Conservation (phyloP, 2,797 vertebrate species). For the Trichosurus vulpecula region DNA sequence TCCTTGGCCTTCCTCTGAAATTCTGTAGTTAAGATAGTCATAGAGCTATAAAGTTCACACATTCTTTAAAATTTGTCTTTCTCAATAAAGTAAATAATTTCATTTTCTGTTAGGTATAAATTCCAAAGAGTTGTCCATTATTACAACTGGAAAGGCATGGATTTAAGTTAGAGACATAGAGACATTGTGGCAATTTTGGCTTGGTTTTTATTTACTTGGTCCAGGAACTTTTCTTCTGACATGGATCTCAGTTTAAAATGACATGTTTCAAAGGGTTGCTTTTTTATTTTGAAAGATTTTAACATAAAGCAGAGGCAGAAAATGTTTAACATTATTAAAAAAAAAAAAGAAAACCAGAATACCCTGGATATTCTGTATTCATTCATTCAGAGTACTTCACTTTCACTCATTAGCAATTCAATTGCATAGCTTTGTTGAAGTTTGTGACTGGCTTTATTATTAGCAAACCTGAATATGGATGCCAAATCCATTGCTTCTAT, state of each 20-base stretch:
- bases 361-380: slow-evolving; percentile 8
- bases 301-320: slow-evolving; percentile 18
- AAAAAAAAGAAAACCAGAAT: not conserved
- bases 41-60: slow-evolving; percentile 10
- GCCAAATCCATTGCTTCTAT: slow-evolving; percentile 50
- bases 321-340: slow-evolving; percentile 44
- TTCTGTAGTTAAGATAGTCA: slow-evolving; percentile 23
- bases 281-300: slow-evolving; percentile 47
- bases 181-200: not conserved
- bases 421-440: slow-evolving; percentile 50
- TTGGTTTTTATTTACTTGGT: slow-evolving; percentile 23
- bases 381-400: slow-evolving; percentile 54
- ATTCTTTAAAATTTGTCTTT: not conserved
- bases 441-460: slow-evolving; percentile 47
- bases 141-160: slow-evolving; percentile 15
- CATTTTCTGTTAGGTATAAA: slow-evolving; percentile 50
- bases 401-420: slow-evolving; percentile 59
- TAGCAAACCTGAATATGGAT: slow-evolving; percentile 71
- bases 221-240: slow-evolving; percentile 38
- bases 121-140: slow-evolving; percentile 19
- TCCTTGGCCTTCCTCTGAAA: slow-evolving; percentile 42
- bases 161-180: slow-evolving; percentile 22
- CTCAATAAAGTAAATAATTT: slow-evolving; percentile 26
- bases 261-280: slow-evolving; percentile 43
- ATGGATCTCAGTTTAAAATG: slow-evolving; percentile 36